Conservation (phyloP, 2,888 invertebrate species). For the Morinoia aosen region DNA sequence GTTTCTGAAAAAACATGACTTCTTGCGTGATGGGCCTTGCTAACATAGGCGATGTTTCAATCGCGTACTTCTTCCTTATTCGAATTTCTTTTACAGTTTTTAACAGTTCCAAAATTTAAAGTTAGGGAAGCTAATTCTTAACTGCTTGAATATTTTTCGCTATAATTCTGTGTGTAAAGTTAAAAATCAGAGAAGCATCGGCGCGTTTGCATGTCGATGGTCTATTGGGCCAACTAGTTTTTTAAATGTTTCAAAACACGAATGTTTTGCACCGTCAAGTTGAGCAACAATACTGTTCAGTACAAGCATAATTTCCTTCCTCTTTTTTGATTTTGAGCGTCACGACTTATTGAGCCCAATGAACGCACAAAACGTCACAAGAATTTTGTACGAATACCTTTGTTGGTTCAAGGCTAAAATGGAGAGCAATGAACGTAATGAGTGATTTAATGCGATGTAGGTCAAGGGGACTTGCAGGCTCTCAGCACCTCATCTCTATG, state of each 20-base stretch:
- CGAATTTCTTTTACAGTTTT: no score
- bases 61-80: no score
- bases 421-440: background rate
- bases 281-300: background rate
- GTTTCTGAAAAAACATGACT: no score
- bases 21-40: no score
- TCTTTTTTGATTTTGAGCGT: background rate
- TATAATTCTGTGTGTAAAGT: no score
- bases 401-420: background rate
- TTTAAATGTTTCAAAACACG: background rate
- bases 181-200: no score
- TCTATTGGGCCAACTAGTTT: background rate
- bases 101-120: no score
- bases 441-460: background rate
- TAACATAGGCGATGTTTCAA: no score
- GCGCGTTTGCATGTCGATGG: background rate
- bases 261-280: background rate
- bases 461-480: background rate
- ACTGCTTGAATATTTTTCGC: background rate
- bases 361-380: background rate
- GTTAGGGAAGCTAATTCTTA: background rate
- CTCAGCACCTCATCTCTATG: constrained; percentile 7
- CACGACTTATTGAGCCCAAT: background rate
- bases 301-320: background rate
- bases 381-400: background rate